These are phyloP conservation scores for Chaetodon trifasciatus DNA, from an alignment of 2,797 vertebrate genomes.

Conservation along the genomic window DNA sequence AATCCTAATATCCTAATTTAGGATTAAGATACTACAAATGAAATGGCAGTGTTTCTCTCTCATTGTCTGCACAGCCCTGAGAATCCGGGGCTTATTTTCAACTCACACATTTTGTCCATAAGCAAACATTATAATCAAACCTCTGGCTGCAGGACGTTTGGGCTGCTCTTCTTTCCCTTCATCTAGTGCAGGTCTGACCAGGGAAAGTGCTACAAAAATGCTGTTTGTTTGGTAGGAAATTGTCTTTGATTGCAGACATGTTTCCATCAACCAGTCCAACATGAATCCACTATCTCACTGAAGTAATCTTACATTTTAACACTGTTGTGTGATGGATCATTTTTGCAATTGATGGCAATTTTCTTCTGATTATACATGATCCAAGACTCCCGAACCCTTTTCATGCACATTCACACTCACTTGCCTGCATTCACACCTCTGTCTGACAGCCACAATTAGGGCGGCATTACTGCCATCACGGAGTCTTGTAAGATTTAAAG, in stretches of 20 bases:
- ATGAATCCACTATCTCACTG: not conserved
- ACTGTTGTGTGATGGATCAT: constrained; percentile 1
- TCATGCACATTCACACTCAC: constrained; percentile 1
- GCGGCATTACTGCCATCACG: constrained; percentile 4
- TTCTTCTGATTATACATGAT: not conserved
- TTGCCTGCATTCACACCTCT: not conserved
- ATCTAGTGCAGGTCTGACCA: not conserved
- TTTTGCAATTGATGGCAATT: not conserved
- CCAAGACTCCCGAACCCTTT: not conserved
- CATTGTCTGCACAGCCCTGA: not conserved
- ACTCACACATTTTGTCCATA: not conserved
- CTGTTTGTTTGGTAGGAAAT: not conserved
- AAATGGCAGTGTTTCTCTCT: not conserved
- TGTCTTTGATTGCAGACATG: not conserved
- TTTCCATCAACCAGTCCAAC: not conserved
- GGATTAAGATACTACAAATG: no score
- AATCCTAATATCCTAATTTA: not conserved
- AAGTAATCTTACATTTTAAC: not conserved
- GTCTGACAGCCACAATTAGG: constrained; percentile 27
- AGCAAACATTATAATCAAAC: not conserved
- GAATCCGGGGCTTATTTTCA: not conserved
- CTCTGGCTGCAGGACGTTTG: not conserved
- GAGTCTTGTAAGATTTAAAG: constrained; percentile 39
- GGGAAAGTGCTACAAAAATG: not conserved
- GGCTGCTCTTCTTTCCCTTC: not conserved